Base-by-base conservation (phyloP, 2,888 invertebrate species). In the Crocallis elinguaria region DNA sequence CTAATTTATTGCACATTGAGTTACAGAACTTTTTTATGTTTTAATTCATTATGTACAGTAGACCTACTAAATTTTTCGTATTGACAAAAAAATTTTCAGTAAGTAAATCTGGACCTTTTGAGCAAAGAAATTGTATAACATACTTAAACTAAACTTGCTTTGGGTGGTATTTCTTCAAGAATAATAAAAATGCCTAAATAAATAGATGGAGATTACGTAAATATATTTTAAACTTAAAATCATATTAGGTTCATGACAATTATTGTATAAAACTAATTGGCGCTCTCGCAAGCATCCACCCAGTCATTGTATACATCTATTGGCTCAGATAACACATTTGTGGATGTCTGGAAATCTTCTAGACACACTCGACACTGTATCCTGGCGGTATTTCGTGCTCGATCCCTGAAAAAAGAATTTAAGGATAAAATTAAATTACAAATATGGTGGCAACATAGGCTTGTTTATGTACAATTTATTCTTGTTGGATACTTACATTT, bases 261-360 rank as follows among this genome's bases (percentile, higher is more conserved):
- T 25, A 29, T 33, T 41, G 29, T 55, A 19, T 75, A 72, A 59
- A 65, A 64, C 71, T 87, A 89, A 70, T 84, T 99, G 49, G 98
- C 99, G 71, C 93, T 94, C 93, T 99, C 99, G 90, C 99, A 99
- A 0, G 99, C 99, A 92, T 99, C 99, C 56, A 99, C 98, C 99
- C 99, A 99, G 83, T 99, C 99, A 87, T 99, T 98, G 83, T 99
- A 99, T 11, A 99, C 99, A 92, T 99, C 99, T 66, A 99, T 95
- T 4, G 99, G 96, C 84, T 99, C 99, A 6, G 99, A 98, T 54
- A 99, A 92, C 76, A 98, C 97, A 88, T 98, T 99, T 64, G 99
- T 98, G 21, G 95, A 95, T 0, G 99, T 98, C 83, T 99, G 99
- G 87, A 97, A 99, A 77, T 98, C 98, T 92, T 99, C 99, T 76